Evolutionary conservation across 1,140 invertebrate genomes (phyloP).

Genomic region (Ceratina japonica): DNA sequence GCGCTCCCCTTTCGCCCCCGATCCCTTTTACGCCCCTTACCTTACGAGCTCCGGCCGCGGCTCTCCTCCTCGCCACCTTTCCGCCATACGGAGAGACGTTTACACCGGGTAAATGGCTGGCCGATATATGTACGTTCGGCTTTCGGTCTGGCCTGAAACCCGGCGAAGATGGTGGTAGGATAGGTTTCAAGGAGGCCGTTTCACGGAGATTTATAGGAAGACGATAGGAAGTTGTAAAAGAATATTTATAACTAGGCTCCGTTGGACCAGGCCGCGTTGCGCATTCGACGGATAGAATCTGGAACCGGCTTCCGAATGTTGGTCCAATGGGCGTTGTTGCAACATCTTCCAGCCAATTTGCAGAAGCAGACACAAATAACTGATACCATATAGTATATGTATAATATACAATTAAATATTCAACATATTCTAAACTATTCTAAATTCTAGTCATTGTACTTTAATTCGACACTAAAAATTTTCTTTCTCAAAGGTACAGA

Average conservation of each 20-base stretch:
- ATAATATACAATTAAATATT: no score
- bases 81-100: conserved; percentile 32
- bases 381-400: no score
- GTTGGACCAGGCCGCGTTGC: neutral
- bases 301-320: neutral
- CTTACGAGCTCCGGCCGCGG: conserved; percentile 31
- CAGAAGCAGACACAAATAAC: no score
- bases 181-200: conserved; percentile 43
- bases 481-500: no score
- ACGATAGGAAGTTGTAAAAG: conserved; percentile 46
- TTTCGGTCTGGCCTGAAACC: conserved; percentile 28
- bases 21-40: conserved; percentile 49
- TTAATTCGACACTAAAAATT: no score
- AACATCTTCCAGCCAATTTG: no score
- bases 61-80: conserved; percentile 14
- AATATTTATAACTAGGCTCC: conserved; percentile 39
- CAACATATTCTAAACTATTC: no score
- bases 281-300: neutral
- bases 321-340: neutral
- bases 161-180: conserved; percentile 41
- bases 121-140: conserved; percentile 27
- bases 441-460: no score
- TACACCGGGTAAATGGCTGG: conserved; percentile 56
- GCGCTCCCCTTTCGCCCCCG: conserved; percentile 63
- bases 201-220: conserved; percentile 35